Conservation (phyloP, 2,113 vertebrate genomes). For the Paratilapia polleni region DNA sequence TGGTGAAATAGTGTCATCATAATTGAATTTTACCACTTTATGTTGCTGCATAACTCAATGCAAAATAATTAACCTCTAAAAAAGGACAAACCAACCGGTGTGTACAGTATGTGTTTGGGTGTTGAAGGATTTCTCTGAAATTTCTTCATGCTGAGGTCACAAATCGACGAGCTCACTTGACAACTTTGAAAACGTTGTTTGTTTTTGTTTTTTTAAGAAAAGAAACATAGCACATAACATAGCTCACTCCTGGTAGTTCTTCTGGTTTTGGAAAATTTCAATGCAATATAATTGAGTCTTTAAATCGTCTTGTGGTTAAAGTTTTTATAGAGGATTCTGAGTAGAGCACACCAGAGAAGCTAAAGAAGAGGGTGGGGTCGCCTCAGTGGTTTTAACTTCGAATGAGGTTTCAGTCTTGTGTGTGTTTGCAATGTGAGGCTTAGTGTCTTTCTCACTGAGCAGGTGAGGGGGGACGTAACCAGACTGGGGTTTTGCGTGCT, state of each 20-base stretch:
- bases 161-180: background rate
- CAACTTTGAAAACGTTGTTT: background rate
- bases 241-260: background rate
- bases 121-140: background rate
- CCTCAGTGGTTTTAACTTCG: background rate
- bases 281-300: background rate
- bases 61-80: background rate
- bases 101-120: background rate
- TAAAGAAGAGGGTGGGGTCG: background rate
- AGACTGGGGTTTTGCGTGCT: slow-evolving; percentile 31
- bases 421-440: background rate
- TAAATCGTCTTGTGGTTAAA: background rate
- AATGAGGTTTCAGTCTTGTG: slow-evolving; percentile 10
- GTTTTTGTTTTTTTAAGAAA: background rate
- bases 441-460: slow-evolving; percentile 45
- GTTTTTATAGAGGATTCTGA: slow-evolving; percentile 18
- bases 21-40: background rate
- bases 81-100: background rate
- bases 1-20: background rate
- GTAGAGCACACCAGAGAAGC: slow-evolving; percentile 48
- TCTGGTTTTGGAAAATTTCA: background rate
- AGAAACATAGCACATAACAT: background rate
- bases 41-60: background rate
- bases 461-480: slow-evolving; percentile 80
- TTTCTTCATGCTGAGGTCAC: background rate